Conservation (phyloP, 2,113 vertebrate genomes). For the Ammospiza nelsoni region DNA sequence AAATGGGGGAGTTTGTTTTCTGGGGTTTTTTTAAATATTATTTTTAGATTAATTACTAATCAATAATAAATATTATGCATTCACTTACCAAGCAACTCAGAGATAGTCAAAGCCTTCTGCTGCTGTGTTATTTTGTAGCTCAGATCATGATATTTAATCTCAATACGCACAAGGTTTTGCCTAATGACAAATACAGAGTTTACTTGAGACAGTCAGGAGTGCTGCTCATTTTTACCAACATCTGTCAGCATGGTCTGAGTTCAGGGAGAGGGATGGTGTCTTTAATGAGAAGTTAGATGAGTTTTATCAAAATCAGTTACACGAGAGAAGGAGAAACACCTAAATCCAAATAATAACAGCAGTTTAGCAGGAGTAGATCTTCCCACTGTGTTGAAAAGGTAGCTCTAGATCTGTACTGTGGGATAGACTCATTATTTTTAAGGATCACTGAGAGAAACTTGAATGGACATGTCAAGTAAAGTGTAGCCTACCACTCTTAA, state of each 20-base stretch:
- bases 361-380: background rate
- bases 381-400: background rate
- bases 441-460: background rate
- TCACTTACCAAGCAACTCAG: constrained; percentile 77
- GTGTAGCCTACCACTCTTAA: background rate
- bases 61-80: background rate
- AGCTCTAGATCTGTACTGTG: background rate
- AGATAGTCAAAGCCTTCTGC: constrained; percentile 75
- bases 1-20: accelerated
- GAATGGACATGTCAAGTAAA: background rate
- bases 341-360: background rate
- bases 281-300: background rate
- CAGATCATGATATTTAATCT: constrained; percentile 79
- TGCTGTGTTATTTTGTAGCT: constrained; percentile 80
- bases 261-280: background rate
- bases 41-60: background rate
- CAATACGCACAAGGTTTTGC: constrained; percentile 78
- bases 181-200: constrained; percentile 50
- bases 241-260: background rate
- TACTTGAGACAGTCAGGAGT: background rate
- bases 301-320: background rate
- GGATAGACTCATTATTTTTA: background rate
- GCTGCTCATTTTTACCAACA: background rate
- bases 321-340: background rate
- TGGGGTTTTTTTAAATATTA: background rate